Conservation (phyloP, 2,113 vertebrate species). For the Gambusia holbrooki region DNA sequence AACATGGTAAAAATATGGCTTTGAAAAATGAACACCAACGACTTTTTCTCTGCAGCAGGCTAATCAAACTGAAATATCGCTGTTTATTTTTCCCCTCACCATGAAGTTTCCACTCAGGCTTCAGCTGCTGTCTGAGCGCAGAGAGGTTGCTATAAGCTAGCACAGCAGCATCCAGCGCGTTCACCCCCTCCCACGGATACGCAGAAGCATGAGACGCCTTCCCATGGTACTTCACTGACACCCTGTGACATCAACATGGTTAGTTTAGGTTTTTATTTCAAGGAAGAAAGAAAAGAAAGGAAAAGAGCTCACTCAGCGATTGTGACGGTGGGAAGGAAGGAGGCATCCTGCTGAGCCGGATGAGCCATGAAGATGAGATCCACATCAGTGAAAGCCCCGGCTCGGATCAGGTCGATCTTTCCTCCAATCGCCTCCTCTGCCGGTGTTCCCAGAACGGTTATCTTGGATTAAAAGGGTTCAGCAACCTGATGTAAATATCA, state of each 20-base stretch:
- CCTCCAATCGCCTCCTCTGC: constrained; percentile 89
- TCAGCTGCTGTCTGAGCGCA: constrained; percentile 90
- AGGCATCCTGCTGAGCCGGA: constrained; percentile 85
- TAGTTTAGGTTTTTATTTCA: not conserved
- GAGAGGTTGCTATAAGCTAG: constrained; percentile 91
- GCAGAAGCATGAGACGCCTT: constrained; percentile 88
- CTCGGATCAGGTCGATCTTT: constrained; percentile 88
- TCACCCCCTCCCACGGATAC: constrained; percentile 91
- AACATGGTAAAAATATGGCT: no score
- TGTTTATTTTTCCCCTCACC: constrained; percentile 71
- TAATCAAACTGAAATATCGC: no score
- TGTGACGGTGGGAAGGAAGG: constrained; percentile 82
- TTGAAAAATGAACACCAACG: no score
- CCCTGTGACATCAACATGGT: constrained; percentile 68
- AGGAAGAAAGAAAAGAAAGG: not conserved
- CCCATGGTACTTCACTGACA: constrained; percentile 90
- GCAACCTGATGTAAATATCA: not conserved
- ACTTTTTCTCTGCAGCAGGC: no score
- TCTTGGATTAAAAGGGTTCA: constrained; percentile 61
- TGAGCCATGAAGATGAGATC: constrained; percentile 92
- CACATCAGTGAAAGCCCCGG: constrained; percentile 84
- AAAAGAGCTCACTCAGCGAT: constrained; percentile 81
- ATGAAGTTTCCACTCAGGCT: constrained; percentile 88
- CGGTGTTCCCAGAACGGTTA: constrained; percentile 89
- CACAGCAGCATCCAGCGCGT: constrained; percentile 91